Base-by-base conservation (phyloP, 2,113 vertebrate species). In the Helogale parvula region DNA sequence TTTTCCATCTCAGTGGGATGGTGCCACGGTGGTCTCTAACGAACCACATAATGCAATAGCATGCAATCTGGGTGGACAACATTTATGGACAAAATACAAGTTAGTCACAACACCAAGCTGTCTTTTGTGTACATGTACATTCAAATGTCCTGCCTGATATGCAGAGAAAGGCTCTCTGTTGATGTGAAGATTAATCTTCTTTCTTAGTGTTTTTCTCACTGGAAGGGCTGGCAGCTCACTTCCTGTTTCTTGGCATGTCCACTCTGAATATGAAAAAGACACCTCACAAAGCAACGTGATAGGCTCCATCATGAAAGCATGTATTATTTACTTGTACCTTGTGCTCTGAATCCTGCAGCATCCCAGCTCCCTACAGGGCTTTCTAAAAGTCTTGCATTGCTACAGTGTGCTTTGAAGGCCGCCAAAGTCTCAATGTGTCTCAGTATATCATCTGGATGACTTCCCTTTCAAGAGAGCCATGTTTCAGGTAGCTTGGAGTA, bases 241-340 rank as follows among this genome's bases (percentile, higher is more conserved):
- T 91, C 52, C 66, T 50, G 3, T 33, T 88, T 94, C 29, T 84
- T 94, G 85, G 85, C 82, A 84, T 31, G 52, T 68, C 45, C 71
- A 89, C 27, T 41, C 65, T 31, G 66, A 95, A 93, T 95, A 95
- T 45, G 69, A 92, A 97, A 82, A 97, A 88, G 31, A 81, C 69
- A 94, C 82, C 95, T 93, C 91, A 96, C 88, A 96, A 94, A 92
- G 60, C 72, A 50, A 88, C 69, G 21, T 23, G 68, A 96, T 33
- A 95, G 74, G 89, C 71, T 86, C 90, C 86, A 60, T 72, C 82
- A 72, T 50, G n/a, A 87, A 96, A 94, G 81, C 83, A 91, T 69
- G 29, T 50, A 81, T 92, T 96, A 95, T 96, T 98, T 94, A 95
- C 88, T 86, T 74, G 93, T 69, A 69, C 69, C 84, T 84, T 54